A percentile compares a stretch with the other conserved stretches of the same genome.
phyloP scores from a whole-genome alignment of 2,888 invertebrate species.

The Lepidocyrtinus sp. region DNA sequence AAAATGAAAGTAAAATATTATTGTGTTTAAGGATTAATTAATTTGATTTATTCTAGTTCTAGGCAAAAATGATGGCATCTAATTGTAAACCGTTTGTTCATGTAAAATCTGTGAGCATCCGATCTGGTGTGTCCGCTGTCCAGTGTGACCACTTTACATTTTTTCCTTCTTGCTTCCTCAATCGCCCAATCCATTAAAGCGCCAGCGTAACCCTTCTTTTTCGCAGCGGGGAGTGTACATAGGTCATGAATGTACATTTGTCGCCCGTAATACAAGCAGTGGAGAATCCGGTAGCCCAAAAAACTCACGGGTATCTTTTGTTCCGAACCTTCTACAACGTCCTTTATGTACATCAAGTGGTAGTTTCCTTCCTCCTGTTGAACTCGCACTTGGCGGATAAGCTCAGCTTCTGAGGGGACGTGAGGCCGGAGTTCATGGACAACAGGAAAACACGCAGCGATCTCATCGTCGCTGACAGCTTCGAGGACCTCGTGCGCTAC shows the following conservation, averaged over 20 bases:
- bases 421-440: conserved; percentile 55
- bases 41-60: conserved; percentile 13
- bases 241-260: conserved; percentile 64
- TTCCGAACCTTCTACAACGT: conserved; percentile 11
- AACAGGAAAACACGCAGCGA: conserved; percentile 45
- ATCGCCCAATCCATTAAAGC: conserved; percentile 55
- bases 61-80: conserved; percentile 58
- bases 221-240: conserved; percentile 29
- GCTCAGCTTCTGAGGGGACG: conserved; percentile 37
- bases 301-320: conserved; percentile 43
- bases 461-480: conserved; percentile 59
- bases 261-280: conserved; percentile 58
- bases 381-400: conserved; percentile 30
- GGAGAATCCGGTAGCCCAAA: conserved; percentile 46
- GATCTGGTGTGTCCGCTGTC: conserved; percentile 58
- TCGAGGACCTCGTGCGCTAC: conserved; percentile 37
- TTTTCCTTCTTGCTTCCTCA: conserved; percentile 51
- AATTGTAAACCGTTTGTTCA: conserved; percentile 62
- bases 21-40: neutral
- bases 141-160: conserved; percentile 53
- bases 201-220: conserved; percentile 59
- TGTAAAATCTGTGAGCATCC: conserved; percentile 64
- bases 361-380: conserved; percentile 45
- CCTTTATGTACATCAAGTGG: conserved; percentile 59
- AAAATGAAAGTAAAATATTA: neutral